Evolutionary conservation across 2,888 invertebrate species (phyloP).

Genomic region (Lacanobia wlatinum): DNA sequence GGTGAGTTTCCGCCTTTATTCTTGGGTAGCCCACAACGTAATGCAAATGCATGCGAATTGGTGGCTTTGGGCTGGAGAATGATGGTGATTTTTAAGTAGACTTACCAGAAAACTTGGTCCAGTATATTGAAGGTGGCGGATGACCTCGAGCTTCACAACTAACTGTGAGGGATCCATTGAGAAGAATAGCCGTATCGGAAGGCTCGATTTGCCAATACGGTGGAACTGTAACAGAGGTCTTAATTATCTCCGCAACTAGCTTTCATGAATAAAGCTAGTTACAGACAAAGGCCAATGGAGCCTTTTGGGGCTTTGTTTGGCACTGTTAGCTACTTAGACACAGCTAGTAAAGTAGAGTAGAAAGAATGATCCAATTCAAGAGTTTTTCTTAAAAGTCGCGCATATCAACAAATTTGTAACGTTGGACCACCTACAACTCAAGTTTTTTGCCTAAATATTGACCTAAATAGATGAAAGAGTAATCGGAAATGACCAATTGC

Average conservation of each 20-base stretch:
- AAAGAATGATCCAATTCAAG: too few species aligned
- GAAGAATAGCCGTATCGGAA: slow-evolving; percentile 93
- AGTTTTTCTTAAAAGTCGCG: too few species aligned
- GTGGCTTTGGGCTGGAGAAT: not conserved
- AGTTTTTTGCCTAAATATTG: too few species aligned
- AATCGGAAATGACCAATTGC: too few species aligned
- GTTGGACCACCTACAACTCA: too few species aligned
- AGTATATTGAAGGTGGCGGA: slow-evolving; percentile 93
- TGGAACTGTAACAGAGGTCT: slow-evolving; percentile 91
- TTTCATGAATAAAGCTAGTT: not conserved
- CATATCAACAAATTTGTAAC: too few species aligned
- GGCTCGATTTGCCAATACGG: slow-evolving; percentile 95
- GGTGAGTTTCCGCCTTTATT: too few species aligned
- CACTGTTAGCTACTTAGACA: not conserved
- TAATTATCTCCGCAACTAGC: not conserved
- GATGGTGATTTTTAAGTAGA: not conserved
- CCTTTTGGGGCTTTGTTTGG: not conserved
- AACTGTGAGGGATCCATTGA: slow-evolving; percentile 93
- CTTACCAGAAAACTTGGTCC: slow-evolving; percentile 94
- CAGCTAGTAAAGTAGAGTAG: too few species aligned
- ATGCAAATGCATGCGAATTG: too few species aligned
- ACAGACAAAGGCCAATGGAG: not conserved
- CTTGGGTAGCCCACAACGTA: too few species aligned
- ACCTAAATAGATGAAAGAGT: too few species aligned
- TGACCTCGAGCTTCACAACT: slow-evolving; percentile 95